phyloP scores from a whole-genome alignment of 2,113 vertebrate genomes.

The Pogonocichla stellata region DNA sequence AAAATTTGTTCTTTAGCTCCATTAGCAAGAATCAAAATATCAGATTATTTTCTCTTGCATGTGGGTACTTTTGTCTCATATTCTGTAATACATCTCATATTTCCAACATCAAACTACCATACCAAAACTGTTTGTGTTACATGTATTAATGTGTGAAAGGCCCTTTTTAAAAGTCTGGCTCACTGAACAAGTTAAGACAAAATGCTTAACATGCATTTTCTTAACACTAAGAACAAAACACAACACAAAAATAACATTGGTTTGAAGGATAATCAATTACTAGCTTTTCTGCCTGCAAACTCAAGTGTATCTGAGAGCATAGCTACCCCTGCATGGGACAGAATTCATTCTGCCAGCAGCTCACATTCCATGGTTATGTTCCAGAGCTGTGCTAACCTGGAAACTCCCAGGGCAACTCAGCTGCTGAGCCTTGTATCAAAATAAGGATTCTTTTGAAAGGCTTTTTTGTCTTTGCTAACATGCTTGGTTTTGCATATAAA shows the following conservation, averaged over 20 bases:
- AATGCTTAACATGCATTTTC: not conserved
- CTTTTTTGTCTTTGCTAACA: not conserved
- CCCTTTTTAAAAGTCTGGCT: not conserved
- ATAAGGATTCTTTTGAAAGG: not conserved
- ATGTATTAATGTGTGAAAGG: not conserved
- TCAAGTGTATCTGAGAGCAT: not conserved
- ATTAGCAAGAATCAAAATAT: not conserved
- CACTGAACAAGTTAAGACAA: not conserved
- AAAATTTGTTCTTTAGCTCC: not conserved
- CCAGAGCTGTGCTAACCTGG: not conserved
- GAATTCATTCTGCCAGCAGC: not conserved
- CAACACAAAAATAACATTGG: not conserved
- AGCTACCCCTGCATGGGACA: not conserved
- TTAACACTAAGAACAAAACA: not conserved
- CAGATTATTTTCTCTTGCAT: not conserved
- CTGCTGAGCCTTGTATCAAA: not conserved
- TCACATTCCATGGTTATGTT: not conserved
- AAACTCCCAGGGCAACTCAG: not conserved
- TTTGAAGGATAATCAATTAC: not conserved
- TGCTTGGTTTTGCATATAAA: not conserved
- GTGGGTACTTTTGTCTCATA: not conserved
- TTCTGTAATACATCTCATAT: not conserved
- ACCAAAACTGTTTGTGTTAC: not conserved
- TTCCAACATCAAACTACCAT: not conserved
- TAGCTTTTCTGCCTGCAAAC: not conserved